Percentiles rank a stretch among this genome's conserved stretches.
These are phyloP conservation scores for Bradypodion pumilum DNA, from an alignment of 2,797 vertebrate species.

Conservation along the genomic window DNA sequence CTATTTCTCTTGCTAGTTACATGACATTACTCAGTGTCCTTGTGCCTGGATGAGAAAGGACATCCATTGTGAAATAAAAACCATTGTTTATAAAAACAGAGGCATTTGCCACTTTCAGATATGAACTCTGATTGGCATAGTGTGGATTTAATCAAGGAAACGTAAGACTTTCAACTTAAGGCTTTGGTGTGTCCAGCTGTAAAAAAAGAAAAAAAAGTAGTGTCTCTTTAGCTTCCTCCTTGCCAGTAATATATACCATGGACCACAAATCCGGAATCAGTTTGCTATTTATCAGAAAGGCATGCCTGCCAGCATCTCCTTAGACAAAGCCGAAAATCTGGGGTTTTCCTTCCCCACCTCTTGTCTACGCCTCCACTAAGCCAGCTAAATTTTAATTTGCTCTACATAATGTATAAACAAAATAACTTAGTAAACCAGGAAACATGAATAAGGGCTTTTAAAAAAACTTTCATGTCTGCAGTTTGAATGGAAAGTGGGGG, in stretches of 20 bases:
- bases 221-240: constrained; percentile 70
- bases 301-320: constrained; percentile 65
- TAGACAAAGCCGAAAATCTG: constrained; percentile 62
- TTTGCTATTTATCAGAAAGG: constrained; percentile 76
- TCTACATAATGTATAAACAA: constrained; percentile 50
- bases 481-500: constrained; percentile 11
- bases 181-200: constrained; percentile 56
- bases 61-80: constrained; percentile 30
- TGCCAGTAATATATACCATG: constrained; percentile 72
- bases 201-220: too few relatives aligned
- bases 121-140: constrained; percentile 51
- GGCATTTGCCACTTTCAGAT: constrained; percentile 48
- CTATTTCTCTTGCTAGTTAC: constrained; percentile 37
- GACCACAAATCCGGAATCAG: constrained; percentile 76
- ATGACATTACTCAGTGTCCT: constrained; percentile 51
- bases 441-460: constrained; percentile 39
- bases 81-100: constrained; percentile 35
- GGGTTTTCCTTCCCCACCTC: constrained; percentile 50
- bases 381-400: constrained; percentile 56
- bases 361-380: constrained; percentile 36
- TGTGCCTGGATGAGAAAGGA: constrained; percentile 41
- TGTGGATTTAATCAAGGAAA: constrained; percentile 60
- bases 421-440: constrained; percentile 53
- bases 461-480: constrained; percentile 29
- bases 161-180: constrained; percentile 56